Conservation (phyloP, 2,888 invertebrate genomes). For the Tolmerus cingulatus region DNA sequence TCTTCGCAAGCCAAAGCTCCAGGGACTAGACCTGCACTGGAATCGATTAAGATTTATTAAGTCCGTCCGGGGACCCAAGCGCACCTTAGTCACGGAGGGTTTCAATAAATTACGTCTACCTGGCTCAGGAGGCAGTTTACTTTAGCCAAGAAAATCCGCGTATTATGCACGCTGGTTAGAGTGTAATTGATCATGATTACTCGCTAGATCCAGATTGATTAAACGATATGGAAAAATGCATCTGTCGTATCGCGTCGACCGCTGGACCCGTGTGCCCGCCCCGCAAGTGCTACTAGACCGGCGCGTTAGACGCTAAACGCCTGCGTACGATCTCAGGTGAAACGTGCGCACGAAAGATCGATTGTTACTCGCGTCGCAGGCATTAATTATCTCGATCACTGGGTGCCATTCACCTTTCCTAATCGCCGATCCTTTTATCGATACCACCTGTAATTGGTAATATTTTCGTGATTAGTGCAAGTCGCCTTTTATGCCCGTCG, state of each 20-base stretch:
- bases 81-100: neutral
- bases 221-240: neutral
- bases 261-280: neutral
- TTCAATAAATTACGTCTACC: neutral
- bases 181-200: neutral
- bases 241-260: neutral
- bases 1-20: neutral
- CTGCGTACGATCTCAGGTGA: neutral
- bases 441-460: neutral
- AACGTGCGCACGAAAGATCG: neutral
- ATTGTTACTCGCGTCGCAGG: neutral
- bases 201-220: neutral
- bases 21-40: neutral
- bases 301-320: neutral
- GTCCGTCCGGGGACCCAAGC: neutral
- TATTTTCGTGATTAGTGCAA: neutral
- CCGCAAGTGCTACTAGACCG: neutral
- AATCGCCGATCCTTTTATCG: neutral
- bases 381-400: neutral
- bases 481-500: neutral
- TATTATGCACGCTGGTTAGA: neutral
- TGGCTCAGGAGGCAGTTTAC: neutral
- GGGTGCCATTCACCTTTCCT: neutral
- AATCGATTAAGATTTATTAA: neutral
- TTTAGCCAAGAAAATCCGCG: neutral